Evolutionary conservation across 2,113 vertebrate species (phyloP), one percentile per base, ranked within the genome.

Genomic region (Xyliphius kryptos): DNA sequence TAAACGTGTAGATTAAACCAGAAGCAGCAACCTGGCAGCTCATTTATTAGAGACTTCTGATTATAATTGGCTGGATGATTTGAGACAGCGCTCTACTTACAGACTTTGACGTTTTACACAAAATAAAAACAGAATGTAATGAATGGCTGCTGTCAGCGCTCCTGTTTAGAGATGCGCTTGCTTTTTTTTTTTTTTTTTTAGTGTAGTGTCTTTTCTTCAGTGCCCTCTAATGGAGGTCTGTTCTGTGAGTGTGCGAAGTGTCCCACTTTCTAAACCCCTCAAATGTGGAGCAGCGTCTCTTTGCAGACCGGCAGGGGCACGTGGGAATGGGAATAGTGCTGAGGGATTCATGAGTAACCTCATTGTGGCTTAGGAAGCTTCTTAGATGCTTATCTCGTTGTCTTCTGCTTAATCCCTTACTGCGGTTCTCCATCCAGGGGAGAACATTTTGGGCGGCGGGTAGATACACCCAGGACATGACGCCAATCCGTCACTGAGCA

Each of bases 241-340:
- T 43, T 69, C 54, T 11, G 37, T 54, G 40, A 62, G 44, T 49
- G 46, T 19, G 17, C 50, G 60, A 55, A 61, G 56, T 72, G 70
- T 73, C 70, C 70, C 61, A 72, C 66, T 56, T 72, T 72, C 52
- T 47, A 5, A 66, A 21, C 20, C 48, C 54, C 55, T 46, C 9
- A 38, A 68, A 68, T 73, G 10, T 68, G 65, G 70, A 65, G 66
- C 66, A 51, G 37, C 70, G 62, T 2, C 6, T n/a, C 47, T 63
- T 62, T 38, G 32, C 66, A 44, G 66, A 1, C 40, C 54, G 52
- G 40, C 65, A 46, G 54, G 61, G 46, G 52, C 56, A 40, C 16
- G 9, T 64, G 36, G n/a, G 60, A 48, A 21, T 36, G 56, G 56
- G 50, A 64, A 59, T 19, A 4, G 13, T 43, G 48, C 55, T 26